These are phyloP conservation scores for Chondrosia reniformis DNA, from an alignment of 37 sponge, comb jelly and placozoan genomes.

Conservation along the genomic window DNA sequence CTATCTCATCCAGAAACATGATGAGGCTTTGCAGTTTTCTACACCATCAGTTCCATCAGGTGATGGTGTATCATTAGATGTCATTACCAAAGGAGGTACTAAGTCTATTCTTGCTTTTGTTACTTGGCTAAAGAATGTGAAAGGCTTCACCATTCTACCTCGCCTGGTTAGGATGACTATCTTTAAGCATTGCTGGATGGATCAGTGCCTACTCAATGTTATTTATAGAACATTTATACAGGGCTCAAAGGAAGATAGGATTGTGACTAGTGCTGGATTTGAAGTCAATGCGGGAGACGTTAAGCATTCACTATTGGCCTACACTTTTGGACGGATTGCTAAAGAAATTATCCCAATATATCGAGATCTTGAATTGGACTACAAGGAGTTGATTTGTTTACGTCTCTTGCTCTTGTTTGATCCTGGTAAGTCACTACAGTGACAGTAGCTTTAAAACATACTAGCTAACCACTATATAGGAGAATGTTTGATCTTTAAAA, in stretches of 20 bases:
- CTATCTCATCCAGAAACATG: background rate
- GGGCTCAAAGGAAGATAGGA: background rate
- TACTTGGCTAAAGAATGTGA: conserved; percentile 85
- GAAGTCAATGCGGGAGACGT: background rate
- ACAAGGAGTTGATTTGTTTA: conserved; percentile 81
- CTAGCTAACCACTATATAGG: no score
- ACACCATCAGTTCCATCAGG: no score
- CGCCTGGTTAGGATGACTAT: conserved; percentile 79
- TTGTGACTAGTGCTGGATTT: background rate
- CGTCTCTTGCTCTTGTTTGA: conserved; percentile 80
- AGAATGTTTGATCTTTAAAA: no score
- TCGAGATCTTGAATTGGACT: conserved; percentile 74
- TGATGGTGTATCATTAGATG: background rate
- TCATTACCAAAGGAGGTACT: background rate
- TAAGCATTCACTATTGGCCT: background rate
- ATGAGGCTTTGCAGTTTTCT: background rate
- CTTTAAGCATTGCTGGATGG: conserved; percentile 72
- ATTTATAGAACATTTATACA: background rate
- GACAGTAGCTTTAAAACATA: no score
- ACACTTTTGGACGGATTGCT: background rate
- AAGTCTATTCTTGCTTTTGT: conserved; percentile 37
- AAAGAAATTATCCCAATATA: background rate
- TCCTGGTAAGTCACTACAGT: conserved; percentile 88
- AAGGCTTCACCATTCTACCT: conserved; percentile 67
- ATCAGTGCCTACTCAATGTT: conserved; percentile 44